A percentile compares a stretch with the other conserved stretches of the same genome.
These are phyloP conservation scores for Goniozus legneri DNA, from an alignment of 1,140 invertebrate genomes.

Conservation along the genomic window DNA sequence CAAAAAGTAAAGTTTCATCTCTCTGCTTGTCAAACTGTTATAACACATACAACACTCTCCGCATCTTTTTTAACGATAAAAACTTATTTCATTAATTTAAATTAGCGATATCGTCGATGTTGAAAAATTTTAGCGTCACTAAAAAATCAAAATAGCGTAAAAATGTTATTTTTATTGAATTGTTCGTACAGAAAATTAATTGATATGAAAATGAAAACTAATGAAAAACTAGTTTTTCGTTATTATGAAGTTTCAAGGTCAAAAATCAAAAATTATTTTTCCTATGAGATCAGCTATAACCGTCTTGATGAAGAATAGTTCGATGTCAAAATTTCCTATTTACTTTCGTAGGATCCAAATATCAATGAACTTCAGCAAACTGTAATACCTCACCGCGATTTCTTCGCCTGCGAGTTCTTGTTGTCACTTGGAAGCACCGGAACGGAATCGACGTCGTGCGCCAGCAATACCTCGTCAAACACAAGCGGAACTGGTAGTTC, in stretches of 20 bases:
- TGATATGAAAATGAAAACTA: no score
- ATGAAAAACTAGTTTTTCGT: no score
- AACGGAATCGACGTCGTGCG: conserved; percentile 1
- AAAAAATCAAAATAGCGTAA: background rate
- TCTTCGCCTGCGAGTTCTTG: conserved; percentile 76
- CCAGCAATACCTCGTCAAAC: conserved; percentile 1
- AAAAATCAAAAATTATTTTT: conserved; percentile 6
- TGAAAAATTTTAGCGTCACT: background rate
- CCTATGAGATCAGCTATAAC: no score
- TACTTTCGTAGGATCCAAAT: conserved; percentile 40
- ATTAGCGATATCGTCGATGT: background rate
- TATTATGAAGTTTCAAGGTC: no score
- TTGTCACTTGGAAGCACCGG: conserved; percentile 52
- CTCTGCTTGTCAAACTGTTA: no score
- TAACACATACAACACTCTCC: background rate
- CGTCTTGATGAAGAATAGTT: no score
- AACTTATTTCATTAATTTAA: no score
- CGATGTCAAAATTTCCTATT: background rate
- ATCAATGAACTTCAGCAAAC: conserved; percentile 61
- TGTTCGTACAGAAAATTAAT: background rate
- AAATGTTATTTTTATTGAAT: background rate
- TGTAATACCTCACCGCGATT: conserved; percentile 73
- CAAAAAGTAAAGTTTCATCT: conserved; percentile 41
- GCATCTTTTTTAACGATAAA: background rate
- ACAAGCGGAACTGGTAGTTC: conserved; percentile 3